Evolutionary conservation across 1,140 invertebrate genomes (phyloP).

Genomic region (Chelonus insularis): DNA sequence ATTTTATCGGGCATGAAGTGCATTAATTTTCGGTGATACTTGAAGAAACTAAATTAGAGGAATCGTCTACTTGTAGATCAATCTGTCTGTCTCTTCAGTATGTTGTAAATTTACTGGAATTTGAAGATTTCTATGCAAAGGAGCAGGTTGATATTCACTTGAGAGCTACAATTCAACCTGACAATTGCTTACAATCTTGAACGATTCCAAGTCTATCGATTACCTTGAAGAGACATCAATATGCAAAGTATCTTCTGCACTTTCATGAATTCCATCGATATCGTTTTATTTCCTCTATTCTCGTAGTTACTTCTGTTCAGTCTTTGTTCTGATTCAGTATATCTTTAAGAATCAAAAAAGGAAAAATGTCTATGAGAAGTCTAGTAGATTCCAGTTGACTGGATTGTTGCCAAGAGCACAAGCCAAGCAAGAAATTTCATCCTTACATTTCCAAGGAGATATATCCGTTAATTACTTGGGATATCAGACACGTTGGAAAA

Average conservation of each 20-base stretch:
- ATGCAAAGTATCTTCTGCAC: slow-evolving; percentile 6
- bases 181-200: slow-evolving; percentile 7
- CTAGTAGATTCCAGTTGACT: slow-evolving; percentile 37
- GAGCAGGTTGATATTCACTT: slow-evolving; percentile 6
- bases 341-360: background rate
- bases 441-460: background rate
- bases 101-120: background rate
- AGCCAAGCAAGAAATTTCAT: slow-evolving; percentile 32
- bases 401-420: slow-evolving; percentile 34
- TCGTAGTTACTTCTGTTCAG: background rate
- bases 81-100: background rate
- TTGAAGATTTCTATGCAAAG: slow-evolving; percentile 8
- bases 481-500: too few relatives aligned
- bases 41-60: background rate
- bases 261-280: slow-evolving; percentile 14
- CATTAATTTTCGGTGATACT: slow-evolving; percentile 23
- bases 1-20: slow-evolving; percentile 28
- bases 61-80: slow-evolving; percentile 1
- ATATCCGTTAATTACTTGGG: slow-evolving; percentile 30
- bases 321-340: background rate
- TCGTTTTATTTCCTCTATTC: background rate
- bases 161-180: background rate
- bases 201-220: slow-evolving; percentile 1
- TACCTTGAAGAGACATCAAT: slow-evolving; percentile 2
- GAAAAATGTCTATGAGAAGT: slow-evolving; percentile 20